A percentile compares a stretch with the other conserved stretches of the same genome.
Conservation (phyloP, 2,113 vertebrate species). For the Nesogale talazaci region DNA sequence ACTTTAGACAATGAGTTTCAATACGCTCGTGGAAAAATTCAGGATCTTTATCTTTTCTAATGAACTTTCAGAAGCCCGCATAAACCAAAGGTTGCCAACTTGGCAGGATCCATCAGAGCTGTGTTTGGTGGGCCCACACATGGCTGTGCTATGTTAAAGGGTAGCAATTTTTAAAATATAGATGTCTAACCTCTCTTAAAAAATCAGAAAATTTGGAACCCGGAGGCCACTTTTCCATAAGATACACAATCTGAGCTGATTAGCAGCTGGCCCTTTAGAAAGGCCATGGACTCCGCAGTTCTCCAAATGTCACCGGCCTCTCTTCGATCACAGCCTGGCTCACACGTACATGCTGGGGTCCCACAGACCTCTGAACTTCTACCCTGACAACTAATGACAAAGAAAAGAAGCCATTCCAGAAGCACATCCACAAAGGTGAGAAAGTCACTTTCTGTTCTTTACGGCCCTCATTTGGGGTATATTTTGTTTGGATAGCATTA, state of each 20-base stretch:
- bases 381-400: slow-evolving; percentile 3
- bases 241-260: not conserved
- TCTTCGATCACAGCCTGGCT: not conserved
- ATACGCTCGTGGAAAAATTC: too few relatives aligned
- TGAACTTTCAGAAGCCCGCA: too few relatives aligned
- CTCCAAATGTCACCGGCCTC: not conserved
- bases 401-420: not conserved
- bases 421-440: not conserved
- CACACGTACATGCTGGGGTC: not conserved
- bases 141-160: not conserved
- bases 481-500: not conserved
- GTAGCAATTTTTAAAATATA: slow-evolving; percentile 18
- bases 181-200: not conserved
- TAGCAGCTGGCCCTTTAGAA: not conserved
- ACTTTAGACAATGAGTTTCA: not conserved
- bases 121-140: not conserved
- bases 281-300: not conserved
- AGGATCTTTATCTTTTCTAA: too few relatives aligned
- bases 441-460: not conserved
- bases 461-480: not conserved
- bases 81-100: not conserved
- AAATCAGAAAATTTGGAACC: not conserved
- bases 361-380: not conserved
- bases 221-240: not conserved
- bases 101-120: not conserved